phyloP scores from a whole-genome alignment of 2,113 vertebrate genomes.

The Poecilia latipinna region DNA sequence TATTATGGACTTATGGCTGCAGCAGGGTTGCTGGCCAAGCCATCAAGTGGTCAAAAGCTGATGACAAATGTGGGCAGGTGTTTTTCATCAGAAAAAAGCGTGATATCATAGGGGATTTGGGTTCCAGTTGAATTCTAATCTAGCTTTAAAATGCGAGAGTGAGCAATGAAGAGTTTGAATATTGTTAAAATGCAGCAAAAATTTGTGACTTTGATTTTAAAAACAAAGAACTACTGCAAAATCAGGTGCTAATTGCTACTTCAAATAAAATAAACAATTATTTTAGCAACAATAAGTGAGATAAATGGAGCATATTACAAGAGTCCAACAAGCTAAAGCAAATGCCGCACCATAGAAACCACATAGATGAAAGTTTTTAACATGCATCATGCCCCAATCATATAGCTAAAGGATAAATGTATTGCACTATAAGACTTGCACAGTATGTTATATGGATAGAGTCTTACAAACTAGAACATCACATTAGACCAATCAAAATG shows the following conservation, averaged over 20 bases:
- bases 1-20: constrained; percentile 40
- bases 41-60: constrained; percentile 16
- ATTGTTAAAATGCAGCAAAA: not conserved
- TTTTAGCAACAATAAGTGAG: too few relatives aligned
- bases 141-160: not conserved
- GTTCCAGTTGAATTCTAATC: not conserved
- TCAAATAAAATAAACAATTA: too few relatives aligned
- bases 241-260: not conserved
- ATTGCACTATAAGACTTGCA: not conserved
- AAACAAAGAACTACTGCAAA: not conserved
- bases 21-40: constrained; percentile 23
- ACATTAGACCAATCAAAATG: too few relatives aligned
- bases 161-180: not conserved
- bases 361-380: not conserved
- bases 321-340: not conserved
- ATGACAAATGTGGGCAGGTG: constrained; percentile 34
- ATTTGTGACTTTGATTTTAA: not conserved
- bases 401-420: not conserved
- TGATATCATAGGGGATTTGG: not conserved
- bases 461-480: too few relatives aligned
- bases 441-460: not conserved
- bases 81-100: constrained; percentile 39
- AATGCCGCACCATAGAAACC: not conserved
- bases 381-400: not conserved
- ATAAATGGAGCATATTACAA: too few relatives aligned